phyloP scores from a whole-genome alignment of 2,113 vertebrate genomes.

The Saccopteryx bilineata region DNA sequence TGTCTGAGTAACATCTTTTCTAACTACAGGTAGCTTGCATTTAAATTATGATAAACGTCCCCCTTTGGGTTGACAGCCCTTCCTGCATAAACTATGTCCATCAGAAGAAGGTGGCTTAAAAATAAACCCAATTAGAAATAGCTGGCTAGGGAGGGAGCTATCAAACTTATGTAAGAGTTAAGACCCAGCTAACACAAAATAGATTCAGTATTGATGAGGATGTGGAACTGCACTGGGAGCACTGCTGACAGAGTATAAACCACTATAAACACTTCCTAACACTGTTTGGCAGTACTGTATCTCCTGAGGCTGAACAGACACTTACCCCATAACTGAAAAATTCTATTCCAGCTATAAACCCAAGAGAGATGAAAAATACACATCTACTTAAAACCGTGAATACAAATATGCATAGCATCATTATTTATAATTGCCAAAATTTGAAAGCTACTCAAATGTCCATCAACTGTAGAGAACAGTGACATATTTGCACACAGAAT shows the following conservation, averaged over 20 bases:
- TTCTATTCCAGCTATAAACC: not conserved
- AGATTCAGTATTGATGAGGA: conserved; percentile 52
- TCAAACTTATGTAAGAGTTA: conserved; percentile 47
- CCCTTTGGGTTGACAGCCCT: not conserved
- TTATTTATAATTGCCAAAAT: conserved; percentile 33
- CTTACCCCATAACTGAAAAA: not conserved
- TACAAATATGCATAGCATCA: not conserved
- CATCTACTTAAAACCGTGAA: conserved; percentile 5
- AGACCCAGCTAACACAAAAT: not conserved
- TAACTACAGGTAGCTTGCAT: not conserved
- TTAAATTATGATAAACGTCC: not conserved
- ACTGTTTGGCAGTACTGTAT: conserved; percentile 19
- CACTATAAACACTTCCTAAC: conserved; percentile 47
- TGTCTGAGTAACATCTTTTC: conserved; percentile 40
- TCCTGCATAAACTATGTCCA: not conserved
- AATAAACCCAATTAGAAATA: conserved; percentile 50
- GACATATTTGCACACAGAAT: not conserved
- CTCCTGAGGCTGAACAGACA: not conserved
- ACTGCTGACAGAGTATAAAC: not conserved
- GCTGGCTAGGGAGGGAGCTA: conserved; percentile 21
- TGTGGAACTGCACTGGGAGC: not conserved
- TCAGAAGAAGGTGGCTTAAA: conserved; percentile 11
- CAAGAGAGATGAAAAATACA: conserved; percentile 39
- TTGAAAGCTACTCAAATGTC: conserved; percentile 37
- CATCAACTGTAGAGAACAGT: conserved; percentile 12